A percentile compares a stretch with the other conserved stretches of the same genome.
phyloP scores from a whole-genome alignment of 2,113 vertebrate species.

The Dendropsophus ebraccatus region DNA sequence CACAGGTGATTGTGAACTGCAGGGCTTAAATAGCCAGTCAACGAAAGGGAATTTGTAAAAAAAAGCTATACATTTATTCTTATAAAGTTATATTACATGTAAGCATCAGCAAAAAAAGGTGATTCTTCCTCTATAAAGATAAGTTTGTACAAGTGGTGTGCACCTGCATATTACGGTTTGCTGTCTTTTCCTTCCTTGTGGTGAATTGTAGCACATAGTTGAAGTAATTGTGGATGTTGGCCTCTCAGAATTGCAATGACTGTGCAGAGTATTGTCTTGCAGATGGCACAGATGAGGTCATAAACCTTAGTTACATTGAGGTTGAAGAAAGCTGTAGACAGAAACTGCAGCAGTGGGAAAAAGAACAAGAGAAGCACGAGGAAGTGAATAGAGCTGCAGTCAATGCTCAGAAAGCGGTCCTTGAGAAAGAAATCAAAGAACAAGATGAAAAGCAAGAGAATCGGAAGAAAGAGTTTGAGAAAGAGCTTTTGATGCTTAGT shows the following conservation, averaged over 20 bases:
- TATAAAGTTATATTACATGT: no score
- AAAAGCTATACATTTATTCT: no score
- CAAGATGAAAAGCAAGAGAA: conserved; percentile 67
- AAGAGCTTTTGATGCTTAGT: conserved; percentile 77
- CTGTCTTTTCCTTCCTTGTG: no score
- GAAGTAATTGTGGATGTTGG: background rate
- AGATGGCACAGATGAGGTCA: conserved; percentile 65
- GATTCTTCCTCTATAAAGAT: no score
- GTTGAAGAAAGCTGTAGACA: conserved; percentile 71
- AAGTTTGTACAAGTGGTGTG: no score
- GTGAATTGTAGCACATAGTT: no score
- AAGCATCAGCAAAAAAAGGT: no score
- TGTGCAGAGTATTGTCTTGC: conserved; percentile 36
- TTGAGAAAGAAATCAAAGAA: conserved; percentile 68
- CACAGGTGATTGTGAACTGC: no score
- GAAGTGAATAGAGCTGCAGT: conserved; percentile 63
- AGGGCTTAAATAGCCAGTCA: no score
- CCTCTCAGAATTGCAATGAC: background rate
- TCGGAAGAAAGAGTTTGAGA: conserved; percentile 73
- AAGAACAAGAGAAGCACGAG: conserved; percentile 71
- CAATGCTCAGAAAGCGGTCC: conserved; percentile 66
- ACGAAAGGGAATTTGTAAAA: no score
- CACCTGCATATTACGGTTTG: no score
- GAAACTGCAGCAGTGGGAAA: conserved; percentile 71
- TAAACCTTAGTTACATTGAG: conserved; percentile 69